Base-by-base conservation (phyloP, 1,140 invertebrate species). In the Tigriopus japonicus region DNA sequence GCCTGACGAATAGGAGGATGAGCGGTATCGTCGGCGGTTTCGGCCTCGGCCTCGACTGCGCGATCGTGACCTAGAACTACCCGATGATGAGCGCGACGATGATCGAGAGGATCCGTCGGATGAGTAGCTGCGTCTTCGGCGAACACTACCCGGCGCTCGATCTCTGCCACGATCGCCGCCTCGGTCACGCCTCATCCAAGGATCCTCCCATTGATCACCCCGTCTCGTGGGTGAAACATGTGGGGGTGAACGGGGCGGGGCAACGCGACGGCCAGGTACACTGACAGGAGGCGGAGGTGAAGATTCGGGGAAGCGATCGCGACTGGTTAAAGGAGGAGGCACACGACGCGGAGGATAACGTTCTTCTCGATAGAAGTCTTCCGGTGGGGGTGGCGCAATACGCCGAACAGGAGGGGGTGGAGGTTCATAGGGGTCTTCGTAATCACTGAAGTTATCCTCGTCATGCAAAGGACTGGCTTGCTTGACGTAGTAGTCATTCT, bases 161-260 rank as follows among this genome's bases (percentile, higher is more conserved):
- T 83, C 23, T 15, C 42, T 6, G 19, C 42, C 42, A 49, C 49
- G 42, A 23, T 19, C 84, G 10, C 79, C 77, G 28, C 42, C 42
- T 42, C 49, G 42, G 19, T 19, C 84, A 10, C 79, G 77, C 9
- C 83, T 72, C 85, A 87, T 87, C 89, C 89, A 93, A 1, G 89
- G 88, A 74, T 93, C 89, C 21, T 83, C 83, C 88, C 88, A 93
- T 68, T 90, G 87, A 68, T 91, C 87, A 6, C 68, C 70, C 28
- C 67, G 66, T 23, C 64, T 41, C 10, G 17, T 6, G 1, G 13
- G 61, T n/a, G 42, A 17, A 19, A 41, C 42, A 15, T 56, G 42
- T 6, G 52, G 59, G 19, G 15, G 28, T n/a, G n/a, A 24, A 51
- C 60, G 15, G 55, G 59, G 52, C 12, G 59, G 63, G 17, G 62